phyloP scores from a whole-genome alignment of 2,113 vertebrate species.

The Puma concolor region DNA sequence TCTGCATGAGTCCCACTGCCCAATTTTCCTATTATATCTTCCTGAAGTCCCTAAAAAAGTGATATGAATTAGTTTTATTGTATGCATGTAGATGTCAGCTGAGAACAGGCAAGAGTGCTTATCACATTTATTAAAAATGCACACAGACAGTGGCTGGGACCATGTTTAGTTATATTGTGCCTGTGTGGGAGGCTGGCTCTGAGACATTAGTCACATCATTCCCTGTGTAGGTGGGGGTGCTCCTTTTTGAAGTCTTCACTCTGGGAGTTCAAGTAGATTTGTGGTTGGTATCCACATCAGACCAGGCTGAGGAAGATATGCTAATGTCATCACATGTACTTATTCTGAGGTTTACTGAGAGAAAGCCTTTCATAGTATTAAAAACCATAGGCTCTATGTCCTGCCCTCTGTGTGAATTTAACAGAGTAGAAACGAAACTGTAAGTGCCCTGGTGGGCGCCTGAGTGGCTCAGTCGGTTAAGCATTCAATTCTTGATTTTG shows the following conservation, averaged over 20 bases:
- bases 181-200: not conserved
- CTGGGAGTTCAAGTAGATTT: not conserved
- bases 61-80: not conserved
- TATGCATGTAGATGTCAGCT: not conserved
- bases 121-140: not conserved
- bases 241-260: not conserved
- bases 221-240: not conserved
- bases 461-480: too few relatives aligned
- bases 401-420: not conserved
- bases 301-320: not conserved
- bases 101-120: not conserved
- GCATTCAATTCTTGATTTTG: too few relatives aligned
- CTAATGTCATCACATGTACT: not conserved
- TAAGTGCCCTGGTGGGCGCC: not conserved
- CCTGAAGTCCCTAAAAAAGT: not conserved
- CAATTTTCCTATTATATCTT: not conserved
- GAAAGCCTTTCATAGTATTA: not conserved
- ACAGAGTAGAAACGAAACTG: not conserved
- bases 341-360: not conserved
- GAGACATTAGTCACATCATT: not conserved
- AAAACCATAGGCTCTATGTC: not conserved
- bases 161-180: not conserved
- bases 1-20: accelerated
- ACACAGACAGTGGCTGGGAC: not conserved
- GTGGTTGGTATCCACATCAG: not conserved